Evolutionary conservation across 2,797 vertebrate species (phyloP), one percentile per base, ranked within the genome.

Genomic region (Hydrophis major): DNA sequence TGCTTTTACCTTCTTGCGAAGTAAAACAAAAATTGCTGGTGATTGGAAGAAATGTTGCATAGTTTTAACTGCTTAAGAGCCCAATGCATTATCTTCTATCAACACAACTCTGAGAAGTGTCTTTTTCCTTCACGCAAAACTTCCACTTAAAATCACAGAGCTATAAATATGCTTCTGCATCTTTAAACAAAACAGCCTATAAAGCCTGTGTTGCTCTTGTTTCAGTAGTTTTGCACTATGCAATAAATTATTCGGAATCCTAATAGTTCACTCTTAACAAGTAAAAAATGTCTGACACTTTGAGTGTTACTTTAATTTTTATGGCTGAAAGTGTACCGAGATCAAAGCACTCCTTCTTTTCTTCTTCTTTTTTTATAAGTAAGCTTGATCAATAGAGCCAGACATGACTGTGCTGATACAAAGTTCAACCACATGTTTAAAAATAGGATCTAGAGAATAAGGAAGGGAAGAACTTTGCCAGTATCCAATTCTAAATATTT

Each of bases 301-400:
- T 96, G 96, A 97, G 97, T 95, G 97, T 96, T 97, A 96, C 97
- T 96, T 96, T 97, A 97, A 96, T 96, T 97, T 97, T 98, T 97
- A 97, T 96, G 93, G 95, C 87, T 97, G 96, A 95, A 97, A 97
- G 95, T 95, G 95, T 95, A 97, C 93, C 95, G 97, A 97, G 97
- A 98, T 97, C 97, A 98, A 98, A 98, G 97, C 95, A 91, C n/a
- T 92, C 0, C 0, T 90, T 91, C 93, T 90, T 69, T 90, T 53
- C 63, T 55, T 90, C 20, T 90, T 50, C 28, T 50, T 50, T 50
- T 55, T 86, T 86, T 47, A 89, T 92, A 88, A 95, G 93, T 93
- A 94, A 92, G 92, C 92, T 90, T 92, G 95, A 95, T 96, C 95
- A 89, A 63, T 95, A 93, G 92, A 94, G 91, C 94, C 95, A 96